Conservation (phyloP, 2,797 vertebrate genomes). For the Sus cebifrons region DNA sequence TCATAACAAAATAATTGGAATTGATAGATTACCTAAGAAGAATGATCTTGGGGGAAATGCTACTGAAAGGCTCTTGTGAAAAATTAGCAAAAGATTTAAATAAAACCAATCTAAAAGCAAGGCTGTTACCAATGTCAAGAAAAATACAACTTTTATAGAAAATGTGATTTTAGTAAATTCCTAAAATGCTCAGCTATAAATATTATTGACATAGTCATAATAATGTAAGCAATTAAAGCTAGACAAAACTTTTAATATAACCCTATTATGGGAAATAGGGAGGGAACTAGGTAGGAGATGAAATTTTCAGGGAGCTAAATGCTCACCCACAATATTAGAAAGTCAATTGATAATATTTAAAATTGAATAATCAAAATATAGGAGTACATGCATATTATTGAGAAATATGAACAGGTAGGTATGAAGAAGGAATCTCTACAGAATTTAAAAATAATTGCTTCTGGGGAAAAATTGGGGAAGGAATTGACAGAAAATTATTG, state of each 20-base stretch:
- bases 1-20: background rate
- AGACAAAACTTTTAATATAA: slow-evolving; percentile 9
- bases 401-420: background rate
- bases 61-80: background rate
- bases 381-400: background rate
- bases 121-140: background rate
- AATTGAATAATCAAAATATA: slow-evolving; percentile 46
- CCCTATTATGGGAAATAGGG: background rate
- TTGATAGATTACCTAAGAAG: background rate
- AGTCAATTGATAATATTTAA: background rate
- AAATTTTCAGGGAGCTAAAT: slow-evolving; percentile 30
- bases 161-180: slow-evolving; percentile 19
- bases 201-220: background rate
- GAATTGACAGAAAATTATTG: background rate
- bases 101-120: slow-evolving; percentile 7
- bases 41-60: background rate
- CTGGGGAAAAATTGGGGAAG: background rate
- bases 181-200: background rate
- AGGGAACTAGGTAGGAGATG: background rate
- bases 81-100: slow-evolving; percentile 35
- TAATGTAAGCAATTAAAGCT: slow-evolving; percentile 35
- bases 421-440: slow-evolving; percentile 38
- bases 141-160: slow-evolving; percentile 7
- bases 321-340: background rate
- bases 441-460: background rate